Base-by-base conservation (phyloP, 2,113 vertebrate genomes). In the Progne subis region DNA sequence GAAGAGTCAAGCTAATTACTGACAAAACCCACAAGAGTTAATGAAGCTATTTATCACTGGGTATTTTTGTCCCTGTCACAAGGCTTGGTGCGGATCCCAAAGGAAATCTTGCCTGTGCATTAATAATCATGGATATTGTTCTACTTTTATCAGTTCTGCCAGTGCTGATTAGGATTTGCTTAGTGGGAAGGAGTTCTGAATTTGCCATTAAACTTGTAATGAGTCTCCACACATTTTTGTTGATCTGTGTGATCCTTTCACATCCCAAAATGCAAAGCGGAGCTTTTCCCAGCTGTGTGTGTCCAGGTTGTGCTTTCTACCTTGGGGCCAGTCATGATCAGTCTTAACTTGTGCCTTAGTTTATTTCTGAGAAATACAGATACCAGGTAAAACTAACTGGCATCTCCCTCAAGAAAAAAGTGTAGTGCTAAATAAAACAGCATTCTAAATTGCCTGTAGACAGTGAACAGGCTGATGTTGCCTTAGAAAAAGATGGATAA, bases 61-160 rank as follows among this genome's bases (percentile, higher is more conserved):
- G 78, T 91, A 41, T 92, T 82, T 95, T 77, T 93, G 90, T 93
- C 59, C 4, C 75, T 57, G 92, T 79, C 63, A 77, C 59, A 65
- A 80, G 93, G 59, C 55, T 69, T 65, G 43, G 23, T 84, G 72
- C 55, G 2, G n/a, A 53, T 95, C 87, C 65, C 77, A 21, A 69
- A 63, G 87, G 89, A 72, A 78, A 67, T 76, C 59, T 76, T 82
- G 56, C 78, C 77, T 17, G 8, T 80, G 85, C 56, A n/a, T 83
- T 92, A 41, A 72, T 88, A 86, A 90, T 88, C 92, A 68, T 18
- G n/a, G 32, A 16, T 86, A 76, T 80, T 92, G 76, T 88, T 96
- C 86, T 68, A 39, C 63, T 88, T 95, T 65, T 74, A 86, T 89
- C 70, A 81, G 13, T 64, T 81, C 1, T 47, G 63, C 57, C 70